Conservation (phyloP, 1,140 invertebrate genomes). For the Tetramorium parvispinum region DNA sequence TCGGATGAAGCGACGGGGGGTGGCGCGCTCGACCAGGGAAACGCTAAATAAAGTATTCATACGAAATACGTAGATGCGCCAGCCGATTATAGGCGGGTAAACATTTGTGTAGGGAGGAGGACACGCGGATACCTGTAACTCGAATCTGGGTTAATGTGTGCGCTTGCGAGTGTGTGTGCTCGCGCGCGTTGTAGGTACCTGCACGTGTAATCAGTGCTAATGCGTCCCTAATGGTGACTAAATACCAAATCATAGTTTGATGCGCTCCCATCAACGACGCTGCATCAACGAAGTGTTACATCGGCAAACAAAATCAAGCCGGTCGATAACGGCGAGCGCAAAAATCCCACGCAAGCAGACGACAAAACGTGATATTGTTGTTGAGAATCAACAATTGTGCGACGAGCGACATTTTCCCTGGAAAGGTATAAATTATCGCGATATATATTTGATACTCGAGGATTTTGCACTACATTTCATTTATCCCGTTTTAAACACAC, state of each 20-base stretch:
- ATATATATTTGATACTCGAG: background rate
- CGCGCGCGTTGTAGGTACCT: constrained; percentile 69
- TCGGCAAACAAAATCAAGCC: constrained; percentile 74
- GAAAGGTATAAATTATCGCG: background rate
- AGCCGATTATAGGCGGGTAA: constrained; percentile 69
- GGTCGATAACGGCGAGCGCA: constrained; percentile 54
- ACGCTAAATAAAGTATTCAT: constrained; percentile 66
- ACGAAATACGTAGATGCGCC: constrained; percentile 62
- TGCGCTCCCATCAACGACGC: constrained; percentile 76
- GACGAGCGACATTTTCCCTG: background rate
- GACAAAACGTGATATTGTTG: constrained; percentile 14
- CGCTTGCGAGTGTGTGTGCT: constrained; percentile 56
- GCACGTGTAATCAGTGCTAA: constrained; percentile 83
- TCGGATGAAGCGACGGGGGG: constrained; percentile 4
- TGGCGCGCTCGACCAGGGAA: constrained; percentile 50
- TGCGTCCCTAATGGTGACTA: constrained; percentile 85
- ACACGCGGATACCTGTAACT: constrained; percentile 55
- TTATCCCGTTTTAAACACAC: background rate
- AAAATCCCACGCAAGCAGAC: constrained; percentile 25
- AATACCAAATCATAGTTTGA: constrained; percentile 84
- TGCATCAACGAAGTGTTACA: constrained; percentile 75
- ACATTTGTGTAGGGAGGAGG: constrained; percentile 65
- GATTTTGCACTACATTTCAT: background rate
- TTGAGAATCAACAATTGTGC: background rate
- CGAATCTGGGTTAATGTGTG: constrained; percentile 75